Percentiles rank a stretch among this genome's conserved stretches.
These are phyloP conservation scores for Raja brachyura DNA, from an alignment of 2,113 vertebrate genomes.

Conservation along the genomic window DNA sequence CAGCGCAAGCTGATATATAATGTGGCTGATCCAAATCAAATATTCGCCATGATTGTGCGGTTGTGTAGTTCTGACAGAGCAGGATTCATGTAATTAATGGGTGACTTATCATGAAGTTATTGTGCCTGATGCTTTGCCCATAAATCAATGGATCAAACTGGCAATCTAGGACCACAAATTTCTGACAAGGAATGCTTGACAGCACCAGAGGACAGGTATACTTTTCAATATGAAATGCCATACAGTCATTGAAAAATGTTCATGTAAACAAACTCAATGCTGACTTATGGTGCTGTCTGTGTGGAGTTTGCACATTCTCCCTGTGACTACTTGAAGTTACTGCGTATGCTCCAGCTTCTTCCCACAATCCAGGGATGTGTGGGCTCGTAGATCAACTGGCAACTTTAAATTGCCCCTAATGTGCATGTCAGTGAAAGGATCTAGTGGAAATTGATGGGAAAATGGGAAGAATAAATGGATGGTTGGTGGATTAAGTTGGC, in stretches of 20 bases:
- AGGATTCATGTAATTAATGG: neutral
- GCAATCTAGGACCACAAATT: neutral
- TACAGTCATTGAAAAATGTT: neutral
- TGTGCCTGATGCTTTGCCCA: neutral
- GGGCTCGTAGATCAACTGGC: too few relatives aligned
- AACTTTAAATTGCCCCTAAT: too few relatives aligned
- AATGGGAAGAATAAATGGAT: too few relatives aligned
- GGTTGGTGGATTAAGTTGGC: too few relatives aligned
- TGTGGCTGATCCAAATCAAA: neutral
- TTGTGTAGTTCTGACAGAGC: neutral
- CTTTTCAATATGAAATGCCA: conserved; percentile 9
- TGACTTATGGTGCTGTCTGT: neutral
- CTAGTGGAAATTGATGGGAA: too few relatives aligned
- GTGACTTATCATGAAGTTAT: neutral
- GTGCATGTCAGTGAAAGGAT: too few relatives aligned
- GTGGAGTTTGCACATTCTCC: too few relatives aligned
- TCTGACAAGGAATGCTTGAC: neutral
- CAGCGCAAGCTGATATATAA: neutral
- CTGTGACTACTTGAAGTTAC: too few relatives aligned
- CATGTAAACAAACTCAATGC: neutral
- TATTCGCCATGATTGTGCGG: neutral
- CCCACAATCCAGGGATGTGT: too few relatives aligned
- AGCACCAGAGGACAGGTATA: neutral
- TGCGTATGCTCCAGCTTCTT: too few relatives aligned
- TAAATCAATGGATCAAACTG: neutral